phyloP scores from a whole-genome alignment of 2,113 vertebrate species.

The Thunnus maccoyii region DNA sequence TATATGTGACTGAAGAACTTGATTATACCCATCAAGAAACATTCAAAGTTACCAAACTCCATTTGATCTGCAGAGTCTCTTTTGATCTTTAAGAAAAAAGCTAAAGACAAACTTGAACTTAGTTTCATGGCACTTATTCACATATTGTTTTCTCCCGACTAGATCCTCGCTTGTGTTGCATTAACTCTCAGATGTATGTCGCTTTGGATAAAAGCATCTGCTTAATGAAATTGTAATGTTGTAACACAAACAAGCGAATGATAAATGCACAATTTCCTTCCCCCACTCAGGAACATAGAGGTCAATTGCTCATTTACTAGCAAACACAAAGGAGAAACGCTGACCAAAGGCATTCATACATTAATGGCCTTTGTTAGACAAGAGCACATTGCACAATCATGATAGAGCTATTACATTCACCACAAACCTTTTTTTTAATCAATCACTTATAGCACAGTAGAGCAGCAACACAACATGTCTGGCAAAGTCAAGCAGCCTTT shows the following conservation, averaged over 20 bases:
- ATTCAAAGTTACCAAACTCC: neutral
- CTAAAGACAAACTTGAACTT: too few relatives aligned
- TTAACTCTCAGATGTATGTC: too few relatives aligned
- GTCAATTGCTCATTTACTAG: conserved; percentile 10
- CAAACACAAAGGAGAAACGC: neutral
- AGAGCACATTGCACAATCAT: conserved; percentile 20
- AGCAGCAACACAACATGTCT: neutral
- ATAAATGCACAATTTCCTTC: neutral
- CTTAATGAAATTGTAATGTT: too few relatives aligned
- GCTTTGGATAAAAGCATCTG: too few relatives aligned
- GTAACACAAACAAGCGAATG: conserved; percentile 3
- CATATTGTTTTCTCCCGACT: too few relatives aligned
- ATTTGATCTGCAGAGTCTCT: too few relatives aligned
- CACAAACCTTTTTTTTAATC: conserved; percentile 6
- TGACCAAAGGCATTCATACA: conserved; percentile 16
- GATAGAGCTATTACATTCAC: conserved; percentile 1
- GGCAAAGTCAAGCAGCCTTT: neutral
- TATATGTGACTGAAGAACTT: neutral
- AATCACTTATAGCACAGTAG: neutral
- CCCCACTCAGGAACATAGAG: neutral
- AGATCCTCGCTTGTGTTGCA: too few relatives aligned
- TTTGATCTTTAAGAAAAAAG: too few relatives aligned
- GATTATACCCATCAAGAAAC: neutral
- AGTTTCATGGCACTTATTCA: too few relatives aligned
- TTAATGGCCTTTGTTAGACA: conserved; percentile 24